These are phyloP conservation scores for Pachyramphus minor DNA, from an alignment of 2,113 vertebrate genomes.

Conservation along the genomic window DNA sequence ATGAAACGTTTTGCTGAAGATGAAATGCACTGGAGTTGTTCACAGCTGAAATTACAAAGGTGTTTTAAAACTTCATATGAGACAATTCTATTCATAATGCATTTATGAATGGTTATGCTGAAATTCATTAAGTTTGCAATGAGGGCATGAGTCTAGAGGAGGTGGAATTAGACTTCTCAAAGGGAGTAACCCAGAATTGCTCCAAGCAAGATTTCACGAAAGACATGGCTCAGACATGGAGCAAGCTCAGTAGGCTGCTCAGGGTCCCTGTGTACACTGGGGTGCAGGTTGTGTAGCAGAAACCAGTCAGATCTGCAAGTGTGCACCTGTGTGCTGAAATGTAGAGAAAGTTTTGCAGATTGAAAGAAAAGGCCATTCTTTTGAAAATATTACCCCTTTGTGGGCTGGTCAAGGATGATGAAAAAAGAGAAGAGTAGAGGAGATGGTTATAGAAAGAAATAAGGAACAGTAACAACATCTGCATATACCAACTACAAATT, in stretches of 20 bases:
- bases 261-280: neutral
- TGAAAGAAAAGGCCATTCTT: neutral
- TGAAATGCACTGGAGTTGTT: neutral
- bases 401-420: neutral
- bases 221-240: neutral
- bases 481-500: neutral
- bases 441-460: neutral
- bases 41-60: accelerated
- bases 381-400: neutral
- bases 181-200: neutral
- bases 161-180: neutral
- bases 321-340: neutral
- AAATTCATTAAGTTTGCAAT: neutral
- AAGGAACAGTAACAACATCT: neutral
- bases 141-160: neutral
- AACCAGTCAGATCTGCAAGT: neutral
- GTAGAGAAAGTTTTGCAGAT: neutral
- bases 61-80: neutral
- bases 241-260: neutral
- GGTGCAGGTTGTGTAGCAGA: neutral
- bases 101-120: neutral
- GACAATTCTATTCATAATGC: neutral
- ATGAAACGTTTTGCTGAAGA: too few relatives aligned
- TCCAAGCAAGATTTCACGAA: neutral
- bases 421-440: neutral